Evolutionary conservation across 2,797 vertebrate species (phyloP).

Genomic region (Rhyacichthys aspro): DNA sequence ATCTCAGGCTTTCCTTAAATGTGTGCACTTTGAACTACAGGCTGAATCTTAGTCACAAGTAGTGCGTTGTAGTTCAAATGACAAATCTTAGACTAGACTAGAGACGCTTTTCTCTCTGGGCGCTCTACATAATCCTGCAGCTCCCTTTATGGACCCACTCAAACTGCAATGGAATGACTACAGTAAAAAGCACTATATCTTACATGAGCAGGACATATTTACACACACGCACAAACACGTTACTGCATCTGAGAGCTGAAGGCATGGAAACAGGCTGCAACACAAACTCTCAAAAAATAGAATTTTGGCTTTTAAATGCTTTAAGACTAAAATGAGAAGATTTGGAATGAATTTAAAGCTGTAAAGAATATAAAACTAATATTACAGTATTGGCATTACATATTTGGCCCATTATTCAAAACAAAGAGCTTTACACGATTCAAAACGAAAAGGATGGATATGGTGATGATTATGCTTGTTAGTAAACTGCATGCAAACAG

Average conservation of each 20-base stretch:
- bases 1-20: too few species aligned
- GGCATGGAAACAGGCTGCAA: too few species aligned
- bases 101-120: too few species aligned
- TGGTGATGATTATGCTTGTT: conserved; percentile 44
- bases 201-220: conserved; percentile 58
- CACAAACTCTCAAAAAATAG: conserved; percentile 18
- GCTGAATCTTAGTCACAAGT: too few species aligned
- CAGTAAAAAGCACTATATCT: conserved; percentile 74
- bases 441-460: conserved; percentile 33
- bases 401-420: conserved; percentile 66
- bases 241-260: conserved; percentile 60
- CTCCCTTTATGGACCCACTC: conserved; percentile 19
- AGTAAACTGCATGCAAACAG: conserved; percentile 70
- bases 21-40: too few species aligned
- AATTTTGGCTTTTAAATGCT: conserved; percentile 49
- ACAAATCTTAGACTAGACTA: too few species aligned
- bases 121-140: too few species aligned
- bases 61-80: too few species aligned
- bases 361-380: conserved; percentile 40
- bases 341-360: conserved; percentile 71
- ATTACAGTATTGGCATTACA: conserved; percentile 29
- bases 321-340: conserved; percentile 27
- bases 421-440: conserved; percentile 42
- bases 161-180: conserved; percentile 64
- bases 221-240: conserved; percentile 33